These are phyloP conservation scores for Diadumene lineata DNA, from an alignment of 92 coral and sea anemone species.

Conservation along the genomic window DNA sequence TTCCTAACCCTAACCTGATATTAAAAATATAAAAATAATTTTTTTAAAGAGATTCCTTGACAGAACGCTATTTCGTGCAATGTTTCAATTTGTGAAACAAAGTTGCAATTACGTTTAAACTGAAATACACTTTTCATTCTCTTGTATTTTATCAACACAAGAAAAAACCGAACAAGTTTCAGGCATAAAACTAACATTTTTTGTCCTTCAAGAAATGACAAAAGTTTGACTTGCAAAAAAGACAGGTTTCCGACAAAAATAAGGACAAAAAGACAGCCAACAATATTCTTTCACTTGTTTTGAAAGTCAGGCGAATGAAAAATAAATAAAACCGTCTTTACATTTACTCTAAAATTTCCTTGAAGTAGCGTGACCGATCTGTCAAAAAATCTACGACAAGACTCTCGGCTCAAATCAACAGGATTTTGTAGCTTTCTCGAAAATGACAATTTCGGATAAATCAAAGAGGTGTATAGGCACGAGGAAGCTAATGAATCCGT, in stretches of 20 bases:
- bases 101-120: too few relatives aligned
- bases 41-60: too few relatives aligned
- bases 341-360: neutral
- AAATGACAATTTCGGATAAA: slow-evolving; percentile 17
- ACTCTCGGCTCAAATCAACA: slow-evolving; percentile 6
- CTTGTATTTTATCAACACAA: too few relatives aligned
- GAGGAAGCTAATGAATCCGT: slow-evolving; percentile 16
- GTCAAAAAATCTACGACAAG: slow-evolving; percentile 3
- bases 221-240: slow-evolving; percentile 59
- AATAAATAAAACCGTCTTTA: slow-evolving; percentile 40
- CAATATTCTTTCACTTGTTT: too few relatives aligned
- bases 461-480: slow-evolving; percentile 17
- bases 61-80: too few relatives aligned
- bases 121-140: too few relatives aligned
- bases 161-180: too few relatives aligned
- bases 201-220: too few relatives aligned
- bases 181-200: too few relatives aligned
- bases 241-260: slow-evolving; percentile 77
- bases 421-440: neutral
- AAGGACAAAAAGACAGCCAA: slow-evolving; percentile 34
- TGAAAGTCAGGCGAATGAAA: slow-evolving; percentile 44
- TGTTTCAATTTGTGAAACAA: too few relatives aligned
- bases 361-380: slow-evolving; percentile 26
- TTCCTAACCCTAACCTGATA: too few relatives aligned
- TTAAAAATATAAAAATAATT: too few relatives aligned